These are phyloP conservation scores for Argyresthia albistria DNA, from an alignment of 2,888 invertebrate genomes.

Conservation along the genomic window DNA sequence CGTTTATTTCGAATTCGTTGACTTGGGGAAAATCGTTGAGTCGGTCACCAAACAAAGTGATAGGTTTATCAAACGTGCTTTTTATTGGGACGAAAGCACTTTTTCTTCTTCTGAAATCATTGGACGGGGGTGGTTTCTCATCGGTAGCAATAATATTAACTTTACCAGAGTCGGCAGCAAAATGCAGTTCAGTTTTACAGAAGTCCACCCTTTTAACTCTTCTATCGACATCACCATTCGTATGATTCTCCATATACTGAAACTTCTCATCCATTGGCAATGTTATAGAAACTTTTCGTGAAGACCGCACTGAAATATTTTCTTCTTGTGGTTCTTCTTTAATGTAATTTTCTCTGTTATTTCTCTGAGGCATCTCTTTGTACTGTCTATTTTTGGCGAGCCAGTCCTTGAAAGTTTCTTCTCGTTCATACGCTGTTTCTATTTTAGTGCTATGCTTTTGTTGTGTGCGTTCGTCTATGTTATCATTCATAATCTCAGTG, in stretches of 20 bases:
- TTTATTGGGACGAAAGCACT: conserved; percentile 62
- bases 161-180: conserved; percentile 87
- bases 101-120: conserved; percentile 81
- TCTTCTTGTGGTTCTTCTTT: conserved; percentile 34
- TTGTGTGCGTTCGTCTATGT: conserved; percentile 24
- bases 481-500: conserved; percentile 73
- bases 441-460: conserved; percentile 21
- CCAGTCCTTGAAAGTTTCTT: conserved; percentile 58
- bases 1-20: conserved; percentile 21
- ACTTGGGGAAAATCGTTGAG: conserved; percentile 26
- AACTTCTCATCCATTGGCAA: conserved; percentile 39
- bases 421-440: conserved; percentile 27
- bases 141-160: conserved; percentile 91
- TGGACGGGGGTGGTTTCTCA: conserved; percentile 88
- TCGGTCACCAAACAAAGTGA: conserved; percentile 77
- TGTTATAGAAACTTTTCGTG: conserved; percentile 54
- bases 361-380: conserved; percentile 31
- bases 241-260: conserved; percentile 25
- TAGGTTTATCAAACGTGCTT: conserved; percentile 61
- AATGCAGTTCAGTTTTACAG: conserved; percentile 91
- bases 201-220: conserved; percentile 85
- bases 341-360: conserved; percentile 31
- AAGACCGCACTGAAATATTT: conserved; percentile 46
- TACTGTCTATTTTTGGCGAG: conserved; percentile 44
- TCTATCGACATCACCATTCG: conserved; percentile 45